Base-by-base conservation (phyloP, 1,140 invertebrate genomes). In the Bombus confusus region DNA sequence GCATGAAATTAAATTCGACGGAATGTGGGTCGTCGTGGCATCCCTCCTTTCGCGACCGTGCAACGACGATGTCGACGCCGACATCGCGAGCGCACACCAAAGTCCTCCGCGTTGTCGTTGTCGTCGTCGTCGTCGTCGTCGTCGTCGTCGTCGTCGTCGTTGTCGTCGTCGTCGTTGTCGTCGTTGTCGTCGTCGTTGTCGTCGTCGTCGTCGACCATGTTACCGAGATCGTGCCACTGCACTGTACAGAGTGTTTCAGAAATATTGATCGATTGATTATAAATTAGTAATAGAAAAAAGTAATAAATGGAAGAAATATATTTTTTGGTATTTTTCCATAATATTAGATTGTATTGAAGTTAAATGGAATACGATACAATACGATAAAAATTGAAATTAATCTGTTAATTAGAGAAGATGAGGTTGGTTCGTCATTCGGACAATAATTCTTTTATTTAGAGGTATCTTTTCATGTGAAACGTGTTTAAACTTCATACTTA, bases 1-100 rank as follows among this genome's bases (percentile, higher is more conserved):
- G 92, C 92, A 93, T 93, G 93, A 93, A 93, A 93, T 93, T 93
- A 93, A 93, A 93, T 93, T 93, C 90, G 89, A 91, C 81, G 90
- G 90, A 92, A 93, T 92, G 90, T 93, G 91, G 92, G 91, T 93
- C 92, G 91, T 90, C 88, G 87, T 80, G 88, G 85, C 72, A 59
- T 80, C 62, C 71, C 85, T 88, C 81, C 85, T 87, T 86, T 80
- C 72, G 87, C 80, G 57, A 68, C 37, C 71, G 77, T 78, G 82
- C 75, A 28, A 88, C 80, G 78, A 85, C 87, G 73, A 80, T 76
- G 76, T 73, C 79, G 80, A 59, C 76, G 66, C 12, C 52, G 39
- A 62, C 74, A 59, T 64, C 47, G 41, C 39, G 71, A 39, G 22
- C 66, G 15, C n/a, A 57, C 72, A 57, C 37, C 18, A 18, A 59